Evolutionary conservation across 2,888 invertebrate genomes (phyloP).

Genomic region (Sphinx pinastri): DNA sequence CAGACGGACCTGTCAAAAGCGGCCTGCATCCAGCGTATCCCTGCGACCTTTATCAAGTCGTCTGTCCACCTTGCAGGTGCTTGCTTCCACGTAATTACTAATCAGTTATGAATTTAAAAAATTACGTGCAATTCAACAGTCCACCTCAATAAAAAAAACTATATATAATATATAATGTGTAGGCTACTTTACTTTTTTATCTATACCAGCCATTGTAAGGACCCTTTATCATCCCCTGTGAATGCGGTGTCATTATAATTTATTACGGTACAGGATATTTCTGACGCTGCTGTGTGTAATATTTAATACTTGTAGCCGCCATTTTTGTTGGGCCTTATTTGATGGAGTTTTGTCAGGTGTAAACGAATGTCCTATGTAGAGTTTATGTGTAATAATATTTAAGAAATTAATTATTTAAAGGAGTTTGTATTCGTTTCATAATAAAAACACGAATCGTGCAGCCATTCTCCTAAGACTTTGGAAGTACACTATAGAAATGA

Average conservation of each 20-base stretch:
- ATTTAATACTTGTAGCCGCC: slow-evolving; percentile 7
- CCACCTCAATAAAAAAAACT: not conserved
- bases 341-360: not conserved
- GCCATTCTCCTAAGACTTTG: too few species aligned
- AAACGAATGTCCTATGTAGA: not conserved
- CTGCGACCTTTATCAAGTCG: too few species aligned
- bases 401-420: too few species aligned
- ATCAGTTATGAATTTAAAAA: too few species aligned
- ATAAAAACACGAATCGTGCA: too few species aligned
- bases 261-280: slow-evolving; percentile 45
- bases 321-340: not conserved
- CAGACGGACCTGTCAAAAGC: too few species aligned
- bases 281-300: not conserved
- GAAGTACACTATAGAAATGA: too few species aligned
- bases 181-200: not conserved
- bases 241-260: slow-evolving; percentile 46
- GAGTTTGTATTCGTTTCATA: too few species aligned
- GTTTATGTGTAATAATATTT: not conserved
- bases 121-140: too few species aligned
- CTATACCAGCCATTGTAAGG: not conserved
- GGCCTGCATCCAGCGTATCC: too few species aligned
- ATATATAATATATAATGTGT: not conserved
- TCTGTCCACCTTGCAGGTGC: too few species aligned
- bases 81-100: too few species aligned
- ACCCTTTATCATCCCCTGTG: not conserved